Conservation (phyloP, 2,888 invertebrate genomes). For the Xanthorhoe designata region DNA sequence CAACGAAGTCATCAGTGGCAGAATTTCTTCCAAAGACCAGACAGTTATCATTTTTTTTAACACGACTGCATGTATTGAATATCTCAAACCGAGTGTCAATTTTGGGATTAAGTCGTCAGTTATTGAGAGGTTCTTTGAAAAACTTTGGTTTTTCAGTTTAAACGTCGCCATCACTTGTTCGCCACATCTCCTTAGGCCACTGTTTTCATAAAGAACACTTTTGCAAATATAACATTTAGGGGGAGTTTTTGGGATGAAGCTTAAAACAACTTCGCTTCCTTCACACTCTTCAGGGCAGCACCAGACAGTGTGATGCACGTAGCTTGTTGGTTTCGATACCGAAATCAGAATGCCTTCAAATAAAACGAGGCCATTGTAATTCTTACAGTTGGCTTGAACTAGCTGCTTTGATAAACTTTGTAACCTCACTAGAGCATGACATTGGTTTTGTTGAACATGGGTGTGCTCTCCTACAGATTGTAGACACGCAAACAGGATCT, state of each 20-base stretch:
- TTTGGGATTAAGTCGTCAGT: conserved; percentile 67
- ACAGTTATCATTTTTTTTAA: conserved; percentile 61
- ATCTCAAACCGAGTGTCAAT: conserved; percentile 62
- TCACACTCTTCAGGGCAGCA: conserved; percentile 80
- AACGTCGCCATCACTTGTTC: conserved; percentile 69
- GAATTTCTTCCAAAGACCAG: conserved; percentile 65
- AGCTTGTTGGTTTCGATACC: conserved; percentile 64
- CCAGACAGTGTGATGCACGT: conserved; percentile 76
- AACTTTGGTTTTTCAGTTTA: conserved; percentile 51
- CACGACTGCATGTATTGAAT: conserved; percentile 57
- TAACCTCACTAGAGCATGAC: conserved; percentile 62
- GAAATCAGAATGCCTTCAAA: conserved; percentile 64
- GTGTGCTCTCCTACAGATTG: conserved; percentile 53
- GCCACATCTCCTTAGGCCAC: conserved; percentile 71
- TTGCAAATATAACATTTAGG: conserved; percentile 72
- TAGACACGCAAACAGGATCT: conserved; percentile 69
- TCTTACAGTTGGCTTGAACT: conserved; percentile 47
- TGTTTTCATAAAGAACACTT: conserved; percentile 72
- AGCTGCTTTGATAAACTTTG: conserved; percentile 59
- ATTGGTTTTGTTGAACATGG: conserved; percentile 60
- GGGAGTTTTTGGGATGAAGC: conserved; percentile 68
- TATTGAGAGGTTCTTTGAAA: conserved; percentile 59
- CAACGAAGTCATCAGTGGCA: conserved; percentile 55
- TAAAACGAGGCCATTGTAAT: conserved; percentile 59
- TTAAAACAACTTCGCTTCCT: conserved; percentile 70